These are phyloP conservation scores for Amphiura filiformis DNA, from an alignment of 35 echinoderm and acorn worm genomes.

Conservation along the genomic window DNA sequence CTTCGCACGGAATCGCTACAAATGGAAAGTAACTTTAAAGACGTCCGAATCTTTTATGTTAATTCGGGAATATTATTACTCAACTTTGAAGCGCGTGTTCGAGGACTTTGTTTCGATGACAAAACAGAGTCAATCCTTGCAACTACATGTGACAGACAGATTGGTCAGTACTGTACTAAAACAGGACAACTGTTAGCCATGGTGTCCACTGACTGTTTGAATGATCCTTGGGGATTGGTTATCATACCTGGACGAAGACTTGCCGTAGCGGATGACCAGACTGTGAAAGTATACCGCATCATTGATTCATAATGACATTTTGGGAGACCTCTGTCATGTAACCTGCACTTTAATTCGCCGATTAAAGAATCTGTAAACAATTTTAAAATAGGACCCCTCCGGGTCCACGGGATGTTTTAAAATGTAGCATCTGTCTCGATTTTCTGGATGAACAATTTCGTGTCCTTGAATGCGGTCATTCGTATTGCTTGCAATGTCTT, in stretches of 20 bases:
- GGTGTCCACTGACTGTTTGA: background rate
- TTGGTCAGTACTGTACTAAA: background rate
- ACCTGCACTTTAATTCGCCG: no score
- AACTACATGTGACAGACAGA: background rate
- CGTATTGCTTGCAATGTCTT: background rate
- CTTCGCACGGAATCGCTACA: background rate
- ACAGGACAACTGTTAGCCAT: background rate
- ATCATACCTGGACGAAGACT: background rate
- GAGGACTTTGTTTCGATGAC: slow-evolving; percentile 1
- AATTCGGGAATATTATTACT: background rate
- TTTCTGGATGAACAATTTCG: background rate
- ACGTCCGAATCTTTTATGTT: background rate
- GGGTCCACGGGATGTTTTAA: background rate
- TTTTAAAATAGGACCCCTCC: no score
- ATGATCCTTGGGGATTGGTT: background rate
- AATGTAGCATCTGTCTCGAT: background rate
- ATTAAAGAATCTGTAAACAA: no score
- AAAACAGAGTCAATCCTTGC: background rate
- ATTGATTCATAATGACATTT: background rate
- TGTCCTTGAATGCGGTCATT: background rate
- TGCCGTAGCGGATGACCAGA: background rate
- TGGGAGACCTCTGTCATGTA: no score
- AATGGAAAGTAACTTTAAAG: background rate
- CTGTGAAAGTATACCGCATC: background rate
- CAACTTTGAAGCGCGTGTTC: background rate